These are phyloP conservation scores for Pentamera pediparva DNA, from an alignment of 53 echinoderm and acorn worm species.

Conservation along the genomic window DNA sequence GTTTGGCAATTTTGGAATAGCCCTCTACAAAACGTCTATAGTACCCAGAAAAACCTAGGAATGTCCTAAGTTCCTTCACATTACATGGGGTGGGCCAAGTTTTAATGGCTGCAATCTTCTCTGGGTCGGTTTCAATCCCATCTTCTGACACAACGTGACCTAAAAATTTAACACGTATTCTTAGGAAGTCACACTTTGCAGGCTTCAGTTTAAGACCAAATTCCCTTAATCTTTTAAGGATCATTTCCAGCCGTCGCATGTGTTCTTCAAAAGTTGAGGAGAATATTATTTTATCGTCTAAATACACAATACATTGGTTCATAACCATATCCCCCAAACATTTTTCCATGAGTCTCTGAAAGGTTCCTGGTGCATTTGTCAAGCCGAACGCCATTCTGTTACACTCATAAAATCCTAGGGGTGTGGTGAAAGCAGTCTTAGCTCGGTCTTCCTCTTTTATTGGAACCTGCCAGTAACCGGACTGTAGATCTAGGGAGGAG, in stretches of 20 bases:
- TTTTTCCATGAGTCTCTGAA: slow-evolving; percentile 18
- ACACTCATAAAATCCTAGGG: slow-evolving; percentile 24
- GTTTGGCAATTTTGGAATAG: neutral
- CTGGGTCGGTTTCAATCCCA: neutral
- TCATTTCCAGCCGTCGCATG: slow-evolving; percentile 6
- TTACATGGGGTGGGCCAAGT: neutral
- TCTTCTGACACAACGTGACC: neutral
- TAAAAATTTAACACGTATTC: neutral
- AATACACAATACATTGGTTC: slow-evolving; percentile 28
- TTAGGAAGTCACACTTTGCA: neutral
- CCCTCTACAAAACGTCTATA: neutral
- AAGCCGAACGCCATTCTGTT: slow-evolving; percentile 31
- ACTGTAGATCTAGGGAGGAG: slow-evolving; percentile 34
- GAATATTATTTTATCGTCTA: slow-evolving; percentile 30
- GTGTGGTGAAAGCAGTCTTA: slow-evolving; percentile 44
- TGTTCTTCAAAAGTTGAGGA: slow-evolving; percentile 33
- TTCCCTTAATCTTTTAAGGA: slow-evolving; percentile 2
- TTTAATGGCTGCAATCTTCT: neutral
- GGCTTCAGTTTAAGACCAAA: neutral
- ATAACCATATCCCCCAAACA: slow-evolving; percentile 23
- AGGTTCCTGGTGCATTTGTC: slow-evolving; percentile 20
- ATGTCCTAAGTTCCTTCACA: neutral
- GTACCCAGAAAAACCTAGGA: neutral
- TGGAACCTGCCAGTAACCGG: slow-evolving; percentile 48
- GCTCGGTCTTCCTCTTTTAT: slow-evolving; percentile 30